Base-by-base conservation (phyloP, 2,113 vertebrate species). In the Sterna hirundo region DNA sequence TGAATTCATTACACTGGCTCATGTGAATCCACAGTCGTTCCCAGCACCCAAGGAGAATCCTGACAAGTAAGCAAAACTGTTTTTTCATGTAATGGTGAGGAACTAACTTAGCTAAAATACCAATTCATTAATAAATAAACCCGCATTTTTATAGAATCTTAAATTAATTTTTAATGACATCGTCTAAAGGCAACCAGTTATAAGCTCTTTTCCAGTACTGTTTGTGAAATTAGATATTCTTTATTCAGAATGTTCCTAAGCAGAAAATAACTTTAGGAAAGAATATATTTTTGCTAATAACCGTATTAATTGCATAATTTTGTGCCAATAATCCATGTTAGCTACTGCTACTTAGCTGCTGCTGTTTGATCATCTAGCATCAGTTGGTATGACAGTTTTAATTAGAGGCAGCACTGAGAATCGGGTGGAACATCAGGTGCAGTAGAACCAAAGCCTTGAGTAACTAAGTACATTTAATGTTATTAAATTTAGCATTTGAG, bases 21-120 rank as follows among this genome's bases (percentile, higher is more conserved):
- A 99, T 79, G 98, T 99, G 89, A 99, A 99, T 94, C 98, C 98
- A 44, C 98, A 99, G 97, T 98, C 99, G 78, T 99, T 98, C 89
- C 98, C 98, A 79, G 98, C 98, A 94, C 98, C 98, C 88, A 98
- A 97, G 90, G 98, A 98, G 60, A 97, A 97, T 86, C 98, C 97
- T 79, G 98, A 98, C 85, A 98, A 98, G 99, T 99, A 98, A 99
- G 98, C 81, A 70, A 21, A 52, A 55, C 27, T 29, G 23, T 47
- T 83, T 64, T 42, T 86, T 85, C 13, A 44, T 94, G 55, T 77
- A 57, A 21, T 36, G 14, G 22, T n/a, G 40, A 83, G 52, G 46
- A 92, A 5, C 21, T 79, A 66, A 15, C 46, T 82, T 70, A 44
- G 30, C 20, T 65, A 44, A 88, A 86, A 54, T 57, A 32, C 23